These are phyloP conservation scores for Troides helena DNA, from an alignment of 2,888 invertebrate species.

Conservation along the genomic window DNA sequence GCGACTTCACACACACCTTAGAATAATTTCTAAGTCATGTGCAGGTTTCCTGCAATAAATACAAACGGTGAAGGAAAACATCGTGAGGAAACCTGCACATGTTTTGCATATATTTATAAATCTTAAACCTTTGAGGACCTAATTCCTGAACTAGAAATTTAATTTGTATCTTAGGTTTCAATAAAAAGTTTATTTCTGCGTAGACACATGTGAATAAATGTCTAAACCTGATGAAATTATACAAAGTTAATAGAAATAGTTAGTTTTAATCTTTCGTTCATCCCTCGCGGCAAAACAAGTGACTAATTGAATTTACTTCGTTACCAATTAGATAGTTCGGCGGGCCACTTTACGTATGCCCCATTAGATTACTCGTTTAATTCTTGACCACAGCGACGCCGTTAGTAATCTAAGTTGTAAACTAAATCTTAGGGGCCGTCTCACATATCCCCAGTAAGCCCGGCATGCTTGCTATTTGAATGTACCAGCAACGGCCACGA, in stretches of 20 bases:
- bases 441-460: constrained; percentile 77
- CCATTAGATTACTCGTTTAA: constrained; percentile 74
- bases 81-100: no score
- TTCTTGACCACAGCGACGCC: constrained; percentile 70
- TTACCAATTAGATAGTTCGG: constrained; percentile 52
- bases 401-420: constrained; percentile 76
- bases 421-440: constrained; percentile 75
- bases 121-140: no score
- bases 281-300: constrained; percentile 5
- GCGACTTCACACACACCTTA: no score
- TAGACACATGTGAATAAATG: no score
- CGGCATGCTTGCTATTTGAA: constrained; percentile 71
- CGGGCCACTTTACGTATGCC: constrained; percentile 55
- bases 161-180: no score
- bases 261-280: constrained; percentile 4
- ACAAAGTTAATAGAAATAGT: constrained; percentile 9
- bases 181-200: no score
- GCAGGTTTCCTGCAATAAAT: no score
- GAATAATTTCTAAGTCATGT: no score
- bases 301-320: constrained; percentile 47
- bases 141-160: no score
- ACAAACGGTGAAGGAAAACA: no score
- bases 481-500: constrained; percentile 70
- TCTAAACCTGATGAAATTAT: not conserved
- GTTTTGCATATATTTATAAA: no score